A percentile compares a stretch with the other conserved stretches of the same genome.
These are phyloP conservation scores for Hippocampus mohnikei DNA, from an alignment of 2,113 vertebrate genomes.

Conservation along the genomic window DNA sequence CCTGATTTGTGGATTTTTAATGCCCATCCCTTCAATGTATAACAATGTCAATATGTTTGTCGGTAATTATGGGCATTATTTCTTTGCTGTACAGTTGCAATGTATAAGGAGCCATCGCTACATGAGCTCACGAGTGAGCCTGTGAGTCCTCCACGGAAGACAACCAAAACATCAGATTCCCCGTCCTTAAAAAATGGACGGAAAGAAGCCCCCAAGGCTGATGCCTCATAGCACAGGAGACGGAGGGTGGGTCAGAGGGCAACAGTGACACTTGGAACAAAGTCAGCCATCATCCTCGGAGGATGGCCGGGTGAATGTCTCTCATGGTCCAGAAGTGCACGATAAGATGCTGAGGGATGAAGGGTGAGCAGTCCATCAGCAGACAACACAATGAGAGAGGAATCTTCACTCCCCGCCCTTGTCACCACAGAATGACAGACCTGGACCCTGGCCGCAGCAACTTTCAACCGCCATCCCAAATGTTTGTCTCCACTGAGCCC, in stretches of 20 bases:
- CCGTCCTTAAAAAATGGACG: conserved; percentile 66
- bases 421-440: conserved; percentile 31
- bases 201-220: conserved; percentile 69
- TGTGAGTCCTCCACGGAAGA: conserved; percentile 72
- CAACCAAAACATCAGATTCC: conserved; percentile 70
- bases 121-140: conserved; percentile 76
- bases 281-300: conserved; percentile 52
- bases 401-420: conserved; percentile 34
- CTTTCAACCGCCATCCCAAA: not conserved
- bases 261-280: conserved; percentile 55
- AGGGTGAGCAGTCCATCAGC: conserved; percentile 45
- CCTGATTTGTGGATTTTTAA: not conserved
- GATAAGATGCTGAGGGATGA: conserved; percentile 37
- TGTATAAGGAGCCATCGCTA: conserved; percentile 87
- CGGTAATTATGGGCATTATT: conserved; percentile 9
- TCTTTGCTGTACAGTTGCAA: conserved; percentile 67
- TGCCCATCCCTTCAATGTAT: not conserved
- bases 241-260: conserved; percentile 63
- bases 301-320: conserved; percentile 40
- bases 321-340: conserved; percentile 37
- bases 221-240: conserved; percentile 73
- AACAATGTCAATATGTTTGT: not conserved
- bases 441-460: conserved; percentile 20
- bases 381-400: conserved; percentile 35
- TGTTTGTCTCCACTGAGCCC: conserved; percentile 19